Evolutionary conservation across 2,888 invertebrate genomes (phyloP).

Genomic region (Melolontha melolontha): DNA sequence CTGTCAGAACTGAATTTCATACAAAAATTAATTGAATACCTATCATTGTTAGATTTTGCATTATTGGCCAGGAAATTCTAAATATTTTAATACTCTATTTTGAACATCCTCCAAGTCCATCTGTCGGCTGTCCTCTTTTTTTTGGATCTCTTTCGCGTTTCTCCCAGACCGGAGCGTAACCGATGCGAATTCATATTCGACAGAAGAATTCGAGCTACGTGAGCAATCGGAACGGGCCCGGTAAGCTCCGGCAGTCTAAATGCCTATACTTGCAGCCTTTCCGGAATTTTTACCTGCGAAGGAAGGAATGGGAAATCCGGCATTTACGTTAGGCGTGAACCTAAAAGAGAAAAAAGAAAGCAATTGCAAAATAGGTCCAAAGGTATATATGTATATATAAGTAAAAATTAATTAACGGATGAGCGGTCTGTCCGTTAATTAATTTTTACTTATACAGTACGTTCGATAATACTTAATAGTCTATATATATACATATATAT

Average conservation of each 20-base stretch:
- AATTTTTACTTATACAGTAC: no score
- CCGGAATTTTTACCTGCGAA: slow-evolving; percentile 21
- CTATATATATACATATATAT: no score
- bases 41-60: not conserved
- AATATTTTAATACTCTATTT: slow-evolving; percentile 19
- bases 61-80: slow-evolving; percentile 6
- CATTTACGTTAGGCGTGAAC: slow-evolving; percentile 17
- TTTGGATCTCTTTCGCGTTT: slow-evolving; percentile 10
- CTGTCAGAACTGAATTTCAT: no score
- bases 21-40: no score
- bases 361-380: not conserved
- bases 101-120: not conserved
- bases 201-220: slow-evolving; percentile 21
- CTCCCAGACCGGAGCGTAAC: not conserved
- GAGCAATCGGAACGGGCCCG: slow-evolving; percentile 14
- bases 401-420: no score
- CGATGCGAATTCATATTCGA: slow-evolving; percentile 21
- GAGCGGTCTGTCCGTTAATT: no score
- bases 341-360: not conserved
- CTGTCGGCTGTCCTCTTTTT: not conserved
- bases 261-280: slow-evolving; percentile 11
- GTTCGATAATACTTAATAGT: no score
- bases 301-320: slow-evolving; percentile 15
- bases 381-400: no score
- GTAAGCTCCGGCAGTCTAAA: not conserved